Evolutionary conservation across 2,797 vertebrate species (phyloP).

Genomic region (Apogon hyalosoma): DNA sequence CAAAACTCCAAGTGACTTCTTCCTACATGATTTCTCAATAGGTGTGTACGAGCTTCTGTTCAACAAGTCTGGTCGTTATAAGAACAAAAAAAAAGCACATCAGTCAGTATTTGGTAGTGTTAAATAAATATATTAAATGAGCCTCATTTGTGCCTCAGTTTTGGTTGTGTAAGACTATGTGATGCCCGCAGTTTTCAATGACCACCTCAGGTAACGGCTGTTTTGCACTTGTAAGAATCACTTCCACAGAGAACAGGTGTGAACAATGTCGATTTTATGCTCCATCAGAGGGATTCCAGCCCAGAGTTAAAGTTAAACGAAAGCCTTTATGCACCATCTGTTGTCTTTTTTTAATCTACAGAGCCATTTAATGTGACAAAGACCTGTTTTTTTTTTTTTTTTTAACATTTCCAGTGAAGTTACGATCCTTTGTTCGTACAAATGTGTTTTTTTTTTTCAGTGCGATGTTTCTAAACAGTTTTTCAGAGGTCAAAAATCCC

Average conservation of each 20-base stretch:
- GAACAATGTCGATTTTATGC: not conserved
- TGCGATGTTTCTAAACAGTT: not conserved
- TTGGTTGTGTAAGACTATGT: slow-evolving; percentile 8
- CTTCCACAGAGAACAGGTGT: not conserved
- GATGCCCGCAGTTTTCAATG: slow-evolving; percentile 29
- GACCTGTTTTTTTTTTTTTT: not conserved
- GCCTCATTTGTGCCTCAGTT: slow-evolving; percentile 8
- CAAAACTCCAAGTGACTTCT: slow-evolving; percentile 13
- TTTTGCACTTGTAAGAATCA: not conserved
- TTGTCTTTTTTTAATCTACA: slow-evolving; percentile 23
- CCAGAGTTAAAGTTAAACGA: not conserved
- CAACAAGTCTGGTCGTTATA: not conserved
- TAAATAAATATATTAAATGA: slow-evolving; percentile 10
- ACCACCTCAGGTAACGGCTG: not conserved
- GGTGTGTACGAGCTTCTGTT: slow-evolving; percentile 17
- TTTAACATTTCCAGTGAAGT: no score
- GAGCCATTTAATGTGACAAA: slow-evolving; percentile 11
- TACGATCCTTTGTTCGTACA: no score
- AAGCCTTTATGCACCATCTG: not conserved
- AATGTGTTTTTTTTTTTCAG: not conserved
- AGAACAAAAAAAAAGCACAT: slow-evolving; percentile 8
- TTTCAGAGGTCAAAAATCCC: not conserved
- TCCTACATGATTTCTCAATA: not conserved
- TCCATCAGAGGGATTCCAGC: slow-evolving; percentile 13
- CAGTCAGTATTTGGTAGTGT: slow-evolving; percentile 1